phyloP scores from a whole-genome alignment of 2,113 vertebrate species.

The Talpa occidentalis region DNA sequence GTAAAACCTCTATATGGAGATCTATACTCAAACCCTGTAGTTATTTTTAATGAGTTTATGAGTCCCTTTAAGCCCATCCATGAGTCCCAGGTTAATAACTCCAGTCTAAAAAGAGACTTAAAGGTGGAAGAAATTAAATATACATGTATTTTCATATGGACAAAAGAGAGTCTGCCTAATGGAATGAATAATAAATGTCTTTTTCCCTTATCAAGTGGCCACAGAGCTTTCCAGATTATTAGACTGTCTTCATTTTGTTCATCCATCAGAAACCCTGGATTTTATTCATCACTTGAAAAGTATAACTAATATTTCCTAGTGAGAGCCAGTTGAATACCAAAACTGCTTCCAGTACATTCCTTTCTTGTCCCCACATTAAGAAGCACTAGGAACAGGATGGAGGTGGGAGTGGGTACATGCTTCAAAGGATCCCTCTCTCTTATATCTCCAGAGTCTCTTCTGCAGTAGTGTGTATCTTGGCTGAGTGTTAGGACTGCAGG shows the following conservation, averaged over 20 bases:
- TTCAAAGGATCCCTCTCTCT: not conserved
- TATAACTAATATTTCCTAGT: not conserved
- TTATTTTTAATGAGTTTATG: constrained; percentile 1
- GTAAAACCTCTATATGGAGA: not conserved
- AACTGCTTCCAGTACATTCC: not conserved
- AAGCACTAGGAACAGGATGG: not conserved
- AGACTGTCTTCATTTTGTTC: not conserved
- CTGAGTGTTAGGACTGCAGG: not conserved
- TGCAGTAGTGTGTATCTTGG: not conserved
- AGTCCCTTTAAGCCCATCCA: not conserved
- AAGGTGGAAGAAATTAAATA: constrained; percentile 16
- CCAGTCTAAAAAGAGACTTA: constrained; percentile 2
- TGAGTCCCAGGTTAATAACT: constrained; percentile 23
- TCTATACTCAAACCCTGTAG: not conserved
- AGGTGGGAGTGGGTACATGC: not conserved
- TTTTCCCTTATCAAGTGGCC: not conserved
- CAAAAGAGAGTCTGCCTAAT: constrained; percentile 24
- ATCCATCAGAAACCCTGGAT: constrained; percentile 19
- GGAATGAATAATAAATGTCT: not conserved
- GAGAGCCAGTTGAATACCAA: not conserved
- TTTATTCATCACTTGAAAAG: constrained; percentile 40
- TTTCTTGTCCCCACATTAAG: not conserved
- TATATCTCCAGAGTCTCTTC: not conserved
- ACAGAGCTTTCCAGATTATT: not conserved
- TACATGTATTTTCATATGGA: constrained; percentile 4